These are phyloP conservation scores for Phocoena phocoena DNA, from an alignment of 2,113 vertebrate genomes.

Conservation along the genomic window DNA sequence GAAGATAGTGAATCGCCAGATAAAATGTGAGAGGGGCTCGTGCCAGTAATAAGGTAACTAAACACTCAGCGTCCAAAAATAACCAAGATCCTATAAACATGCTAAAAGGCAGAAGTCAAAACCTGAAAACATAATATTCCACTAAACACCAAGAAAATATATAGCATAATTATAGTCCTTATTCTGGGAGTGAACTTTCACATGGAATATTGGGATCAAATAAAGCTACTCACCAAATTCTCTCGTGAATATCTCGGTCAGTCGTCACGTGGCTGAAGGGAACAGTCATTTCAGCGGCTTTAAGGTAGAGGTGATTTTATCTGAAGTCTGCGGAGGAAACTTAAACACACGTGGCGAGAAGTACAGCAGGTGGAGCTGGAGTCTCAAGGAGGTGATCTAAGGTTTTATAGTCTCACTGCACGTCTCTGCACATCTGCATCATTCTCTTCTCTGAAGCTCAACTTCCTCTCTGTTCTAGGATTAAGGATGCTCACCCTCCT, in stretches of 20 bases:
- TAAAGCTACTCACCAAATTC: background rate
- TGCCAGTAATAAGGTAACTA: background rate
- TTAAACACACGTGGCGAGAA: background rate
- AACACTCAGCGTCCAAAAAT: background rate
- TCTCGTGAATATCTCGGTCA: background rate
- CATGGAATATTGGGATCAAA: background rate
- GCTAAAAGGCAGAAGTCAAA: background rate
- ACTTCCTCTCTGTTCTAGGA: background rate
- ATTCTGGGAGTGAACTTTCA: background rate
- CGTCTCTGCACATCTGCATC: background rate
- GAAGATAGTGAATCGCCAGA: background rate
- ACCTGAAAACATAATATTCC: background rate
- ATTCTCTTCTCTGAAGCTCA: background rate
- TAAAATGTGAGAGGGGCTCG: background rate
- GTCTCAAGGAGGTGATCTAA: background rate
- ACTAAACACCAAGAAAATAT: background rate
- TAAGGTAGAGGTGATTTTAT: background rate
- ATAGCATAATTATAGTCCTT: background rate
- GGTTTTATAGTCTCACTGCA: background rate
- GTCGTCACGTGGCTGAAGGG: background rate
- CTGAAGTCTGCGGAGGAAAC: background rate
- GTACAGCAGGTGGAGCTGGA: background rate
- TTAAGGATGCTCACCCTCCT: background rate
- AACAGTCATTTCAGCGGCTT: background rate
- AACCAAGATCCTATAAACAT: background rate